These are phyloP conservation scores for Silurus meridionalis DNA, from an alignment of 2,113 vertebrate genomes.

Conservation along the genomic window DNA sequence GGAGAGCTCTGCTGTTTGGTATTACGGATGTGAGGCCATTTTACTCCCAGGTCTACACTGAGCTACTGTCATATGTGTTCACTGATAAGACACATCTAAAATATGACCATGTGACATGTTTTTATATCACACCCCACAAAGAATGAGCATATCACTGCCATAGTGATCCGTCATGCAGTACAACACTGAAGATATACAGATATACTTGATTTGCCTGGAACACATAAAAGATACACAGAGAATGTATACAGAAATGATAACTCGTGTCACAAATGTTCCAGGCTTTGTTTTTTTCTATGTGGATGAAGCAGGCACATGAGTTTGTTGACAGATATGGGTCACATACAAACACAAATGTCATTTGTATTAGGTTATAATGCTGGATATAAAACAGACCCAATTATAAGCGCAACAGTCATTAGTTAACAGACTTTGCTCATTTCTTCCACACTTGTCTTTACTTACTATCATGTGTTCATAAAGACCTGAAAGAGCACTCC, in stretches of 20 bases:
- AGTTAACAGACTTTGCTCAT: background rate
- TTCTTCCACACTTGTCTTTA: background rate
- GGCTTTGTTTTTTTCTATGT: background rate
- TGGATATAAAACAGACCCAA: background rate
- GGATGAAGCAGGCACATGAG: background rate
- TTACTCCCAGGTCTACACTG: background rate
- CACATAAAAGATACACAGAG: background rate
- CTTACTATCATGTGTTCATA: background rate
- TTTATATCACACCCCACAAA: background rate
- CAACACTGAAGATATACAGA: background rate
- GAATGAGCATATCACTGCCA: background rate
- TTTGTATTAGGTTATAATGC: background rate
- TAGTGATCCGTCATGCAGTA: background rate
- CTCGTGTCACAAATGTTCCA: background rate
- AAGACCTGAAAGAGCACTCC: background rate
- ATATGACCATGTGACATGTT: background rate
- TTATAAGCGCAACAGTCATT: conserved; percentile 1
- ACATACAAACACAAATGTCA: background rate
- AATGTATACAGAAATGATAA: background rate
- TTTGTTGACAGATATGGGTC: background rate
- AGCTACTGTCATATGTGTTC: background rate
- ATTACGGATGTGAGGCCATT: conserved; percentile 5
- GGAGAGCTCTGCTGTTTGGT: conserved; percentile 14
- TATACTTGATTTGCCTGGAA: background rate
- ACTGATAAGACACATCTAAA: background rate